Evolutionary conservation across 2,797 vertebrate species (phyloP).

Genomic region (Acanthis flammea): DNA sequence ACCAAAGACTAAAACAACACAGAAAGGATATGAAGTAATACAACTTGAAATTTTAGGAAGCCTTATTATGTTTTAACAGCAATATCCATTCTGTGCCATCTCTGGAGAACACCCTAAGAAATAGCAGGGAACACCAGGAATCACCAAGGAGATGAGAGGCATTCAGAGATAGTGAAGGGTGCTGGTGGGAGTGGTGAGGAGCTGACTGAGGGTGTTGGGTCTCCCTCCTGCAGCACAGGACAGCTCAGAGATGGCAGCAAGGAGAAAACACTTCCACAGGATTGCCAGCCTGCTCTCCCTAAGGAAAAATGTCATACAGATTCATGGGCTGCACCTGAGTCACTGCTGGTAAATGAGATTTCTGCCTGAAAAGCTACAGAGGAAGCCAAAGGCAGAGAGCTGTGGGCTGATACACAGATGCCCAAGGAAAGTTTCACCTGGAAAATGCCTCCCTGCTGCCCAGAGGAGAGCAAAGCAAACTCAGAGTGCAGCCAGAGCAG

Average conservation of each 20-base stretch:
- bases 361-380: not conserved
- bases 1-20: not conserved
- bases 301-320: not conserved
- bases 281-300: not conserved
- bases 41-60: not conserved
- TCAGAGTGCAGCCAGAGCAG: not conserved
- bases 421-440: not conserved
- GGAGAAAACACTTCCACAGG: not conserved
- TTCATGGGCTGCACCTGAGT: not conserved
- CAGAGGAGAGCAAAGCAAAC: not conserved
- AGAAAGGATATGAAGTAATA: not conserved
- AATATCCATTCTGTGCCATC: not conserved
- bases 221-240: not conserved
- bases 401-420: not conserved
- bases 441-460: not conserved
- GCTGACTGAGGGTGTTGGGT: accelerated
- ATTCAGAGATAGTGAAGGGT: not conserved
- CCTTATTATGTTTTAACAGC: not conserved
- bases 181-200: not conserved
- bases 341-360: not conserved
- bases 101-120: not conserved
- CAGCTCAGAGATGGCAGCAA: not conserved
- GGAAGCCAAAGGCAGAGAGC: not conserved
- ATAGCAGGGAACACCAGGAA: not conserved
- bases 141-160: not conserved